These are phyloP conservation scores for Procavia capensis DNA, from an alignment of 2,113 vertebrate species.

Conservation along the genomic window DNA sequence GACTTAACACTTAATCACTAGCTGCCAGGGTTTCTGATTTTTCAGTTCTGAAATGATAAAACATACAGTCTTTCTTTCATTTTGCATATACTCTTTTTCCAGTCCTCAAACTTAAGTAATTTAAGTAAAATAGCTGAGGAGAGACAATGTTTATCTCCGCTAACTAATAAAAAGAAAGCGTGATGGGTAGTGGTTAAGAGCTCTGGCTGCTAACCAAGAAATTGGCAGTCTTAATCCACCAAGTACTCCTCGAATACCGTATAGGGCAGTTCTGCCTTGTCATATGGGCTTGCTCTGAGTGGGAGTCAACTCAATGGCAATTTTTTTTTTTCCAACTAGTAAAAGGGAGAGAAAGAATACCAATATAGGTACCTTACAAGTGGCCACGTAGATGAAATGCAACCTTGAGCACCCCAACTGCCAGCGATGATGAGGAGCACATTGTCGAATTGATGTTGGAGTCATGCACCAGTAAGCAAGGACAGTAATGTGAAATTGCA, in stretches of 20 bases:
- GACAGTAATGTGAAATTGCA: slow-evolving; percentile 11
- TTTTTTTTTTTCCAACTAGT: too few relatives aligned
- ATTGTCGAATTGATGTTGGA: neutral
- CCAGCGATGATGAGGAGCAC: neutral
- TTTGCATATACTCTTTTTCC: neutral
- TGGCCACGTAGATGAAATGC: neutral
- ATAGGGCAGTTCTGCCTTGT: too few relatives aligned
- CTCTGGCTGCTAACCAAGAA: too few relatives aligned
- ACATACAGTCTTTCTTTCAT: neutral
- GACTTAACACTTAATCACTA: too few relatives aligned
- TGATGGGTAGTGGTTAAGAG: too few relatives aligned
- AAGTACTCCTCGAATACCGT: too few relatives aligned
- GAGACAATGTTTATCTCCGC: slow-evolving; percentile 9
- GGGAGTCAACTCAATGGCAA: too few relatives aligned
- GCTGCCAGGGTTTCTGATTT: too few relatives aligned
- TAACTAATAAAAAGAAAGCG: slow-evolving; percentile 48
- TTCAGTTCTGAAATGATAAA: neutral
- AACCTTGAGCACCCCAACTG: neutral
- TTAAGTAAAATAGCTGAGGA: slow-evolving; percentile 1
- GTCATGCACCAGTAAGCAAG: neutral
- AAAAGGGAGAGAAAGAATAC: neutral
- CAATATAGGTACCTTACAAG: neutral
- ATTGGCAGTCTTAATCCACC: too few relatives aligned
- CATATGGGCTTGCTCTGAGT: too few relatives aligned
- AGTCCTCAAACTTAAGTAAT: neutral